Percentiles rank a stretch among this genome's conserved stretches.
Conservation (phyloP, 2,113 vertebrate species). For the Pica pica region DNA sequence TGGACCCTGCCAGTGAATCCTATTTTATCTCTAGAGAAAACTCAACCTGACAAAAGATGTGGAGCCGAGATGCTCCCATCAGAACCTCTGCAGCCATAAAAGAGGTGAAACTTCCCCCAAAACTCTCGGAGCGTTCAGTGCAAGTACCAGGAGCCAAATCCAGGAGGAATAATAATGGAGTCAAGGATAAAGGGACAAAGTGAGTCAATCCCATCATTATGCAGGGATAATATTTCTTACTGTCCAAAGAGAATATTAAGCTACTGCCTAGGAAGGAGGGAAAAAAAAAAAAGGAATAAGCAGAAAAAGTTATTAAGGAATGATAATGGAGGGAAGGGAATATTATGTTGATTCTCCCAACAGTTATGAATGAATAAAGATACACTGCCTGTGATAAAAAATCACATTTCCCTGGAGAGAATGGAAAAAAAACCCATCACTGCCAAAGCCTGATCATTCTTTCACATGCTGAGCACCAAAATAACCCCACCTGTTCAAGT, state of each 20-base stretch:
- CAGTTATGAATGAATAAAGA: conserved; percentile 54
- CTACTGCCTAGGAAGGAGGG: background rate
- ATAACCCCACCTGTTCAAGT: conserved; percentile 38
- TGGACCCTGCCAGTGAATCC: background rate
- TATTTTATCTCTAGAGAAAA: background rate
- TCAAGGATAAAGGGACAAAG: conserved; percentile 49
- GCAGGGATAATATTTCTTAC: conserved; percentile 47
- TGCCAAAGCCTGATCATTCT: conserved; percentile 1
- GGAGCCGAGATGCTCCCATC: background rate
- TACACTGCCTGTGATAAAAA: conserved; percentile 36
- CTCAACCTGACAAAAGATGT: background rate
- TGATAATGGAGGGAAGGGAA: conserved; percentile 39
- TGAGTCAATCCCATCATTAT: conserved; percentile 25
- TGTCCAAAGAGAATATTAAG: conserved; percentile 50
- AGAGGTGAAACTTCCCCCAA: background rate
- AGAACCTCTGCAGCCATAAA: background rate
- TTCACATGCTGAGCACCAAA: background rate
- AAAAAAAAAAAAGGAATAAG: background rate
- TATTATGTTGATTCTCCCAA: conserved; percentile 55
- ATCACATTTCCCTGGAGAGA: conserved; percentile 33
- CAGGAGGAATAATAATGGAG: background rate
- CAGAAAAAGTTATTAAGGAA: conserved; percentile 44
- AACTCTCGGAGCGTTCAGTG: accelerated
- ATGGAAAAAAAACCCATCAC: background rate
- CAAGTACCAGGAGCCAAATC: background rate